Evolutionary conservation across 2,113 vertebrate genomes (phyloP), one percentile per base, ranked within the genome.

Genomic region (Myocastor coypus): DNA sequence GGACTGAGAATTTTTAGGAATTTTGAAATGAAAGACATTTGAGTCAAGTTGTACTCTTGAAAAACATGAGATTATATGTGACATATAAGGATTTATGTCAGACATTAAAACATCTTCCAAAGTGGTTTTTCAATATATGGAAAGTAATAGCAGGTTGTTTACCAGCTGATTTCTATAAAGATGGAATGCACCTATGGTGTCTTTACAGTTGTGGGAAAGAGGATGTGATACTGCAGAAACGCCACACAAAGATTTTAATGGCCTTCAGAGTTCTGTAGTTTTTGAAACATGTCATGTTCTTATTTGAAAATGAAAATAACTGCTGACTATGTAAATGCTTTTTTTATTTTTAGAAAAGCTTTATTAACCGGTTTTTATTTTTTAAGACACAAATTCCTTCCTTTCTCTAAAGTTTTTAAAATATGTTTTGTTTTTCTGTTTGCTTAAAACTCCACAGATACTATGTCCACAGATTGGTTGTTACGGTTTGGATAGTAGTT

Each of bases 241-340:
- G 9, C 78, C 92, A 19, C 13, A 17, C 22, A 40, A 69, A 83
- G 16, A 50, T 64, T 91, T 86, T 46, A 93, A 69, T 37, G 57
- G n/a, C 14, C 80, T 5, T 78, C 78, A 78, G 7, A 42, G 9
- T 22, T 69, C 5, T 32, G 50, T 69, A 46, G 13, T 68, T 82
- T 93, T 68, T 52, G n/a, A 94, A 59, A 17, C 9, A 46, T 24
- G 17, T 59, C 20, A 57, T 22, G 9, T 66, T 28, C 61, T 81
- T 94, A 85, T 68, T 19, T 90, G 37, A 26, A 52, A 87, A 12
- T 83, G 69, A 42, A 87, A 90, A 93, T 69, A 96, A 46, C 19
- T 82, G 32, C 37, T 71, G 64, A 83, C 68, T 24, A 73, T 73
- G 50, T 30, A 73, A 50, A 69, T 84, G 34, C 55, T 94, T 86